A percentile compares a stretch with the other conserved stretches of the same genome.
phyloP scores from a whole-genome alignment of 1,140 invertebrate genomes.

The Coenobita brevimanus region DNA sequence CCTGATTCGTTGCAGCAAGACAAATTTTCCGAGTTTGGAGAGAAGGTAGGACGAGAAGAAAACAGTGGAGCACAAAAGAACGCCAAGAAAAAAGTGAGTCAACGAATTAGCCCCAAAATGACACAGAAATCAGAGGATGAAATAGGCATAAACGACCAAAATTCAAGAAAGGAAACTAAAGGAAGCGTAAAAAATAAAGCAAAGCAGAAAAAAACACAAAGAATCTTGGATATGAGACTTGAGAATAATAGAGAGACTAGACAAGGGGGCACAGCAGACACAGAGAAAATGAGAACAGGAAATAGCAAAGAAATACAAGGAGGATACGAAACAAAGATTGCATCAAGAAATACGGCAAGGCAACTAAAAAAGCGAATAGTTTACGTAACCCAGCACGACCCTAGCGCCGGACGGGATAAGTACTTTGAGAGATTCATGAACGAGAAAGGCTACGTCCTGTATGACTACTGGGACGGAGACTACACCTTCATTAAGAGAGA shows the following conservation, averaged over 20 bases:
- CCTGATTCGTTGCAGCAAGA: background rate
- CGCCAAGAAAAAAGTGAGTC: background rate
- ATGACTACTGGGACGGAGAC: constrained; percentile 58
- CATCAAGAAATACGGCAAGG: background rate
- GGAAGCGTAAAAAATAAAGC: too few relatives aligned
- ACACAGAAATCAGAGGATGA: too few relatives aligned
- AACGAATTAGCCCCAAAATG: too few relatives aligned
- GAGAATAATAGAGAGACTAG: too few relatives aligned
- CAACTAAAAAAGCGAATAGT: background rate
- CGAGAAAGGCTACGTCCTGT: constrained; percentile 39
- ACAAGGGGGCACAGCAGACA: background rate
- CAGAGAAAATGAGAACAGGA: background rate
- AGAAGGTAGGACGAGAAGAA: too few relatives aligned
- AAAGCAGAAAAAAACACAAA: too few relatives aligned
- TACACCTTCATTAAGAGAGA: constrained; percentile 51
- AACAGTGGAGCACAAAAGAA: too few relatives aligned
- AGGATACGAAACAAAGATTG: background rate
- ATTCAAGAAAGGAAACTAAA: too few relatives aligned
- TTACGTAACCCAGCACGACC: constrained; percentile 40
- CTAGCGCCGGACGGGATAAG: constrained; percentile 20
- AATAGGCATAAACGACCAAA: too few relatives aligned
- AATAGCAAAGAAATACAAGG: background rate
- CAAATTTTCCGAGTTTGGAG: too few relatives aligned
- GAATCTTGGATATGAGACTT: too few relatives aligned
- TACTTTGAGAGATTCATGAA: constrained; percentile 48